Base-by-base conservation (phyloP, 2,797 vertebrate species). In the Cossypha polioptera region DNA sequence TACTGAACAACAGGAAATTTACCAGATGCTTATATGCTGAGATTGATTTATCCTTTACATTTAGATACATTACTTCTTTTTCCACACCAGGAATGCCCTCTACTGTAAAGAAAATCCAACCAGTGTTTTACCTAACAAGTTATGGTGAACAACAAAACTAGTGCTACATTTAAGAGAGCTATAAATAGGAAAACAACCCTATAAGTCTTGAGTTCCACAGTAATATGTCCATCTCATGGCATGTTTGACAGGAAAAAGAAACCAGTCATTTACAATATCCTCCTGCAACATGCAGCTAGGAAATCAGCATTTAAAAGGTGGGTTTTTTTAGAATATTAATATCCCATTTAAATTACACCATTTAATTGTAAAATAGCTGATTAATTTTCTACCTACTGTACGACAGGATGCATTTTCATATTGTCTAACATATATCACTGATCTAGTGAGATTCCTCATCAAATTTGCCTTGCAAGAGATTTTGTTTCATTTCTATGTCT, bases 401-500 rank as follows among this genome's bases (percentile, higher is more conserved):
- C 11, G 42, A 47, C 21, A 75, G 38, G 14, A 72, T 29, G 16
- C 5, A 42, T 78, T 87, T 84, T 91, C 69, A 29, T 78, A 16
- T 47, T 63, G 21, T 78, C 61, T 16, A 26, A 43, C 42, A 51
- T 53, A 10, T 29, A 77, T 45, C 50, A 65, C n/a, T 48, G 53
- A 29, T 57, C 47, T 85, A 42, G 61, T 92, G 38, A 96, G 50
- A 84, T 69, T 91, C 47, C 33, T 93, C 76, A 84, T 38, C 0
- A 24, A 91, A 72, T 78, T 75, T 68, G 67, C 65, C 77, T 91
- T 59, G 57, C 78, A 63, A 42, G 84, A 96, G 55, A 92, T 89
- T 84, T 94, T 89, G n/a, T 90, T 90, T 86, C 48, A 75, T 22
- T 90, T 94, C 59, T 93, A 28, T 59, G 40, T 76, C 48, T 92